Evolutionary conservation across 2,888 invertebrate genomes (phyloP).

Genomic region (Protodeltote pygarga): DNA sequence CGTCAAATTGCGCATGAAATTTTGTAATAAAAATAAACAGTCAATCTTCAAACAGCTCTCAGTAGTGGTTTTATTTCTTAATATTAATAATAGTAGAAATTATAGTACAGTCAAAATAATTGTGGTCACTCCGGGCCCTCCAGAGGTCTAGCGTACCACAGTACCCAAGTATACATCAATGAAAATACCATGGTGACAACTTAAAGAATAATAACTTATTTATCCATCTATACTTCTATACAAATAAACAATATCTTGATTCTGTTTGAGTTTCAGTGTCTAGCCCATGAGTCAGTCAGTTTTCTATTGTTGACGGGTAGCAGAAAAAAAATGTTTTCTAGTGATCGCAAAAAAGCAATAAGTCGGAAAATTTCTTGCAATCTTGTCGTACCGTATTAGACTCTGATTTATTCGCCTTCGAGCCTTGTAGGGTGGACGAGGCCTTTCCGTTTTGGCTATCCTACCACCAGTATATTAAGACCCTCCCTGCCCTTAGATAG

Average conservation of each 20-base stretch:
- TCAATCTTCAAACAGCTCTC: too few relatives aligned
- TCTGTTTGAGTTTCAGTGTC: constrained; percentile 2
- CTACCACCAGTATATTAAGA: constrained; percentile 60
- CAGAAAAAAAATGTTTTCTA: constrained; percentile 28
- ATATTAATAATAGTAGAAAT: too few relatives aligned
- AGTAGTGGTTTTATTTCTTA: too few relatives aligned
- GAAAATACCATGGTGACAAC: too few relatives aligned
- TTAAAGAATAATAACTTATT: too few relatives aligned
- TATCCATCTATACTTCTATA: background rate
- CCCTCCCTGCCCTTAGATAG: constrained; percentile 52
- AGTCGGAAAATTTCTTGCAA: constrained; percentile 78
- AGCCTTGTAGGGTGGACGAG: constrained; percentile 75
- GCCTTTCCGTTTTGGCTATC: constrained; percentile 63
- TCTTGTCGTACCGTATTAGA: constrained; percentile 80
- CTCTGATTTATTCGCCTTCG: constrained; percentile 82
- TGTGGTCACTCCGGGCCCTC: too few relatives aligned
- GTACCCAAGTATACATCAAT: too few relatives aligned
- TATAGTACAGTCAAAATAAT: too few relatives aligned
- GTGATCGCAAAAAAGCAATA: constrained; percentile 70
- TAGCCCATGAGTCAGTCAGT: constrained; percentile 22
- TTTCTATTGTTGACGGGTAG: constrained; percentile 4
- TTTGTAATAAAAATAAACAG: too few relatives aligned
- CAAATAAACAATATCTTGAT: background rate
- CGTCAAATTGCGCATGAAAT: too few relatives aligned
- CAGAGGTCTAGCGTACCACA: too few relatives aligned